Base-by-base conservation (phyloP, 2,113 vertebrate genomes). In the Corydoras sp. region DNA sequence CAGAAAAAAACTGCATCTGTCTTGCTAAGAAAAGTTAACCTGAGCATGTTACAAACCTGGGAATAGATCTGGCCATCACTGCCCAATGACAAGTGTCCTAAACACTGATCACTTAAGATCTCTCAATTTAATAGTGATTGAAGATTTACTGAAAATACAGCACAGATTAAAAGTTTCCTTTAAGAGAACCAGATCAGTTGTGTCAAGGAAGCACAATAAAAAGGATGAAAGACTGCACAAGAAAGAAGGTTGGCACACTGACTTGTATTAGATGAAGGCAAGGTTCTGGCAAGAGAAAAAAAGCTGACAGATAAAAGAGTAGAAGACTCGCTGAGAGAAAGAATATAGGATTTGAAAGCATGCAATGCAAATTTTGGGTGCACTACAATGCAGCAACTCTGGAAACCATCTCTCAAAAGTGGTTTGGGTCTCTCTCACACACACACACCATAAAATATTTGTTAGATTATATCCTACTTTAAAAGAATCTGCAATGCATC, bases 171-270 rank as follows among this genome's bases (percentile, higher is more conserved):
- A 5, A 43, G 35, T 43, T 43, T 43, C 35, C 64, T 53, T 65
- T 31, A 11, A 65, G 62, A 43, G 35, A 43, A 8, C 35, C 62
- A 29, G 62, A 13, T 64, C 62, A 31, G 63, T 31, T 65, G 53
- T 32, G 51, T 54, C 7, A 49, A 30, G 18, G 18, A 69, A 50
- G 11, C 15, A n/a, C 49, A 53, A 66, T 35, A 71, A 32, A 54
- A 53, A 31, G 10, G 56, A 32, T n/a, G 2, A 24, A 65, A 31
- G 43, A 50, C 43, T 60, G 43, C 7, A 2, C 43, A 64, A 49
- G 30, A 31, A 65, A 65, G 5, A 51, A 50, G 13, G 9, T 29
- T 8, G 30, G 15, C 6, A 59, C 60, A 24, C 31, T 35, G 24
- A 8, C 12, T 32, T 30, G 6, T 59, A 65, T 59, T 50, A 53